phyloP scores from a whole-genome alignment of 2,797 vertebrate species.

The Otolemur crassicaudatus region DNA sequence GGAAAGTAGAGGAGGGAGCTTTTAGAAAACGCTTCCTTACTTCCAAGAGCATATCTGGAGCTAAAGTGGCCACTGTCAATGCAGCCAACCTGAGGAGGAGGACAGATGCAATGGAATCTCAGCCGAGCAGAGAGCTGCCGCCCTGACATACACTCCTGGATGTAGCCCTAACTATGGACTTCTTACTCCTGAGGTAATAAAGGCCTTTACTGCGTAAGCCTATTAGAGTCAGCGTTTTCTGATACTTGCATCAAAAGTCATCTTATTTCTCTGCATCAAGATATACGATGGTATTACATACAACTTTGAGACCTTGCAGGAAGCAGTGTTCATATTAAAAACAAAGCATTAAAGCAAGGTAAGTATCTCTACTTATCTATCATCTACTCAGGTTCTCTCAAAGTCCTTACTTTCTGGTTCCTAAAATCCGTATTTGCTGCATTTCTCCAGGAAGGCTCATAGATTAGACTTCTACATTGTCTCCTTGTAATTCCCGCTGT shows the following conservation, averaged over 20 bases:
- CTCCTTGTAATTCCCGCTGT: background rate
- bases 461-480: background rate
- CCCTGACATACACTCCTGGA: background rate
- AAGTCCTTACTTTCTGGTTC: slow-evolving; percentile 34
- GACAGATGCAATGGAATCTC: background rate
- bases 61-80: background rate
- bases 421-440: background rate
- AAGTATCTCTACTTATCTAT: background rate
- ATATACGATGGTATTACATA: slow-evolving; percentile 56
- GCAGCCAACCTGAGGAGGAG: background rate
- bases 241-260: background rate
- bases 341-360: background rate
- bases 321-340: background rate
- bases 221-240: background rate
- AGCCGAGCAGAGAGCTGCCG: background rate
- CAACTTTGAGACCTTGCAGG: background rate
- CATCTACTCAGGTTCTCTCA: background rate
- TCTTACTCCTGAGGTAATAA: background rate
- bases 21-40: background rate
- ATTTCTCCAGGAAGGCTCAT: background rate
- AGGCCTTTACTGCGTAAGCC: background rate
- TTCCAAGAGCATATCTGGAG: background rate
- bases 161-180: background rate
- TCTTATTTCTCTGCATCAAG: slow-evolving; percentile 77
- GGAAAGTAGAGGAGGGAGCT: background rate